These are phyloP conservation scores for Lithophane semibrunnea DNA, from an alignment of 2,888 invertebrate species.

Conservation along the genomic window DNA sequence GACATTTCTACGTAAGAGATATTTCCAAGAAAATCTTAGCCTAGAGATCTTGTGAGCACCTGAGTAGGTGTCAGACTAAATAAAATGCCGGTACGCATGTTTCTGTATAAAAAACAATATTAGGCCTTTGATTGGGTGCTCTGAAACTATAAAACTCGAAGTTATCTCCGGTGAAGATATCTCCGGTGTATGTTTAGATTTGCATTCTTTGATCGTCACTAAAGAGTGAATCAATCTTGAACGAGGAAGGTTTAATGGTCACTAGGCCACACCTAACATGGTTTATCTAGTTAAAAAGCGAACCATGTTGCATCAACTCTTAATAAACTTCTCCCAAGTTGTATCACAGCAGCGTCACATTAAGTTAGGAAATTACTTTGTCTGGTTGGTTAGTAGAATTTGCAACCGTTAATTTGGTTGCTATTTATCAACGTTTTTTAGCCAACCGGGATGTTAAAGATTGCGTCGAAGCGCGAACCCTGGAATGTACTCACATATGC, in stretches of 20 bases:
- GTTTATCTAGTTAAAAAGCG: neutral
- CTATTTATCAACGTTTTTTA: conserved; percentile 1
- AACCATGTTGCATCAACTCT: neutral
- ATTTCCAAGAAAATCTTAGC: conserved; percentile 48
- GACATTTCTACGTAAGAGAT: conserved; percentile 39
- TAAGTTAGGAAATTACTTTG: neutral
- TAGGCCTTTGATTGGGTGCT: conserved; percentile 52
- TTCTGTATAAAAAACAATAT: conserved; percentile 41
- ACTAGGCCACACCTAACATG: neutral
- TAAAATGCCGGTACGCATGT: conserved; percentile 58
- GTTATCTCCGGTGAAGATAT: too few relatives aligned
- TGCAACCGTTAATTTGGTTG: neutral
- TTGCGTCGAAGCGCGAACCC: neutral
- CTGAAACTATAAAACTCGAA: conserved; percentile 4
- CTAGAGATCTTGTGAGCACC: conserved; percentile 40
- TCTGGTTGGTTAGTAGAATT: neutral
- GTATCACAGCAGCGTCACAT: neutral
- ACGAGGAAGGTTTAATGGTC: neutral
- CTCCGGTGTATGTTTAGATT: conserved; percentile 18
- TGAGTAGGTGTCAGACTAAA: conserved; percentile 70
- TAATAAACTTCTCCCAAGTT: neutral
- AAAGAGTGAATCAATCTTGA: conserved; percentile 4
- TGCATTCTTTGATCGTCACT: conserved; percentile 14
- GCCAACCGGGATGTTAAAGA: neutral
- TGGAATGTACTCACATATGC: neutral